These are phyloP conservation scores for Urocynchramus pylzowi DNA, from an alignment of 2,113 vertebrate species.

Conservation along the genomic window DNA sequence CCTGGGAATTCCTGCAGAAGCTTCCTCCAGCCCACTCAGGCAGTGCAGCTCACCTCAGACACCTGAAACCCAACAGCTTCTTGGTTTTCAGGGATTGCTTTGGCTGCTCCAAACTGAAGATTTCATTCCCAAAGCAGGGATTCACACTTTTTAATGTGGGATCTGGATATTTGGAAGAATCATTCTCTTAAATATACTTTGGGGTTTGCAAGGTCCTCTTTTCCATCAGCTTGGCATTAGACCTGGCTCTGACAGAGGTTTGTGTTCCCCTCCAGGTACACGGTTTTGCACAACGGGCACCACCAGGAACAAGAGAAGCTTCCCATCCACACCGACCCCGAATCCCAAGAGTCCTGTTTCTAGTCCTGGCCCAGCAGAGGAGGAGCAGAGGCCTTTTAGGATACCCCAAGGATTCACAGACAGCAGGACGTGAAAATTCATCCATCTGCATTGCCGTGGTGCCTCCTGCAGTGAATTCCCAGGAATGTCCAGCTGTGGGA, in stretches of 20 bases:
- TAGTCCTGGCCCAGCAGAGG: slow-evolving; percentile 1
- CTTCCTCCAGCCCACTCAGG: neutral
- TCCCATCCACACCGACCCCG: slow-evolving; percentile 74
- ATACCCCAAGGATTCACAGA: neutral
- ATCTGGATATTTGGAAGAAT: neutral
- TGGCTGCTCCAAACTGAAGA: neutral
- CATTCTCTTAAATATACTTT: neutral
- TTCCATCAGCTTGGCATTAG: neutral
- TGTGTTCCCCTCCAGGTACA: slow-evolving; percentile 63
- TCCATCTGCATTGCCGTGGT: neutral
- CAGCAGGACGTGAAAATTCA: neutral
- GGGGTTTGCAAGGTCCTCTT: neutral
- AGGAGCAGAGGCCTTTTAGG: neutral
- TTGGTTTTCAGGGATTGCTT: neutral
- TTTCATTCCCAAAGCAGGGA: neutral
- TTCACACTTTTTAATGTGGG: neutral
- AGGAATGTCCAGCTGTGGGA: neutral
- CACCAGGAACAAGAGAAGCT: slow-evolving; percentile 77
- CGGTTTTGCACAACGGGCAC: slow-evolving; percentile 69
- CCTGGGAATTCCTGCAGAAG: neutral
- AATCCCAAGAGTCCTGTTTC: slow-evolving; percentile 79
- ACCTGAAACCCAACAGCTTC: neutral
- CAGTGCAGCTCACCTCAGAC: neutral
- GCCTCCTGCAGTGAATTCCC: neutral
- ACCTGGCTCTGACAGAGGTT: neutral